Percentiles rank a stretch among this genome's conserved stretches.
Evolutionary conservation across 1,140 invertebrate species (phyloP).

Genomic region (Periplaneta americana): DNA sequence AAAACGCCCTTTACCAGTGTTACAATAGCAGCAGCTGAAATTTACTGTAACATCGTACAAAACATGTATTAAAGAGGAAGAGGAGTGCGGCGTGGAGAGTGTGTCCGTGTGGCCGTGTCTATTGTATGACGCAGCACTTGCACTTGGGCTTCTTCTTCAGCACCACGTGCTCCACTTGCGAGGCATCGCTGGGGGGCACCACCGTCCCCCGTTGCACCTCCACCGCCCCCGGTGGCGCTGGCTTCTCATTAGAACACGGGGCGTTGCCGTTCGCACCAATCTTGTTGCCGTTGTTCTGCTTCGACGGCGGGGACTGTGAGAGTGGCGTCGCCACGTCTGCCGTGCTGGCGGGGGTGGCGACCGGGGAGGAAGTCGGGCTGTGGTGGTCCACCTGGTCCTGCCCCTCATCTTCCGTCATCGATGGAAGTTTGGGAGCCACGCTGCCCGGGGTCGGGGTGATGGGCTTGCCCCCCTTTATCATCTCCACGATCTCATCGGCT

Average conservation of each 20-base stretch:
- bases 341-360: conserved; percentile 24
- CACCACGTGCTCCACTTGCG: conserved; percentile 76
- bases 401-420: conserved; percentile 30
- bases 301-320: conserved; percentile 28
- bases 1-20: neutral
- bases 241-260: conserved; percentile 29
- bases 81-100: neutral
- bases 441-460: conserved; percentile 59
- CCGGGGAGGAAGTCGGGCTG: neutral
- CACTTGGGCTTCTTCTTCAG: conserved; percentile 88
- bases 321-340: conserved; percentile 26
- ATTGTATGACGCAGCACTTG: conserved; percentile 85
- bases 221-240: conserved; percentile 40
- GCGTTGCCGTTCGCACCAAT: conserved; percentile 7
- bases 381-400: conserved; percentile 25
- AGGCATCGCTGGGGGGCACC: conserved; percentile 58
- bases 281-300: conserved; percentile 28
- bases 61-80: neutral
- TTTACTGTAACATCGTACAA: neutral
- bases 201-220: conserved; percentile 69
- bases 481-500: conserved; percentile 91
- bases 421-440: conserved; percentile 33
- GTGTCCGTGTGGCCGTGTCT: conserved; percentile 29
- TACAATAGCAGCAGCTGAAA: neutral
- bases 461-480: conserved; percentile 85